Evolutionary conservation across 2,888 invertebrate genomes (phyloP).

Genomic region (Mesochorus sp.): DNA sequence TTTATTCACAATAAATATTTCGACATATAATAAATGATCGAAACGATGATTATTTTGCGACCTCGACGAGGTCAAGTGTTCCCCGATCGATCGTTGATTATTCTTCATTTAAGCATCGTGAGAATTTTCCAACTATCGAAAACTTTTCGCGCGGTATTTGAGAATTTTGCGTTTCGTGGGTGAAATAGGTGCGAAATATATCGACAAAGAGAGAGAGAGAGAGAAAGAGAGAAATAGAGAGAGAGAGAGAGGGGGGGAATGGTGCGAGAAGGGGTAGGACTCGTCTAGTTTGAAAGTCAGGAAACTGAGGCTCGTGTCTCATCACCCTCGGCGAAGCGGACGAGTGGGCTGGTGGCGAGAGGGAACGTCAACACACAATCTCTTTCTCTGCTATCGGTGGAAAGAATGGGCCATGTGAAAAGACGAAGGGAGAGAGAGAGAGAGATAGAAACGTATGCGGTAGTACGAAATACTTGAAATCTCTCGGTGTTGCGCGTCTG

Average conservation of each 20-base stretch:
- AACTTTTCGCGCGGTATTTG: constrained; percentile 20
- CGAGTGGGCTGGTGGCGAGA: constrained; percentile 72
- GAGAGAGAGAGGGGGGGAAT: constrained; percentile 17
- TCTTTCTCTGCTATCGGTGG: constrained; percentile 50
- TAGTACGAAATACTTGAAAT: constrained; percentile 58
- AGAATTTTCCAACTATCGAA: constrained; percentile 37
- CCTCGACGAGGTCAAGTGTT: too few species aligned
- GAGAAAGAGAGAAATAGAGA: constrained; percentile 36
- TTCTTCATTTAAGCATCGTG: constrained; percentile 11
- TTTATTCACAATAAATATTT: too few species aligned
- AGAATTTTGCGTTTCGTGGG: constrained; percentile 39
- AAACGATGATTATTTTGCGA: too few species aligned
- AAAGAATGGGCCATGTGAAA: constrained; percentile 42
- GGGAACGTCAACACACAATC: constrained; percentile 59
- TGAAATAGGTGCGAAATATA: constrained; percentile 37
- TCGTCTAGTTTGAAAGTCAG: constrained; percentile 77
- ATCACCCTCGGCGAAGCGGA: constrained; percentile 75
- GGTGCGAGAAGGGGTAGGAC: constrained; percentile 68
- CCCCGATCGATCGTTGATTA: constrained; percentile 30
- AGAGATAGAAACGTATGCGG: neutral
- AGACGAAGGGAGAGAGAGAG: constrained; percentile 3
- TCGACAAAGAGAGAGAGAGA: constrained; percentile 26
- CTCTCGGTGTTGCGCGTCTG: constrained; percentile 46
- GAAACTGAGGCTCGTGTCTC: constrained; percentile 78
- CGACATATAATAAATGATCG: too few species aligned